Evolutionary conservation across 2,888 invertebrate genomes (phyloP).

Genomic region (Cacoxenus indagator): DNA sequence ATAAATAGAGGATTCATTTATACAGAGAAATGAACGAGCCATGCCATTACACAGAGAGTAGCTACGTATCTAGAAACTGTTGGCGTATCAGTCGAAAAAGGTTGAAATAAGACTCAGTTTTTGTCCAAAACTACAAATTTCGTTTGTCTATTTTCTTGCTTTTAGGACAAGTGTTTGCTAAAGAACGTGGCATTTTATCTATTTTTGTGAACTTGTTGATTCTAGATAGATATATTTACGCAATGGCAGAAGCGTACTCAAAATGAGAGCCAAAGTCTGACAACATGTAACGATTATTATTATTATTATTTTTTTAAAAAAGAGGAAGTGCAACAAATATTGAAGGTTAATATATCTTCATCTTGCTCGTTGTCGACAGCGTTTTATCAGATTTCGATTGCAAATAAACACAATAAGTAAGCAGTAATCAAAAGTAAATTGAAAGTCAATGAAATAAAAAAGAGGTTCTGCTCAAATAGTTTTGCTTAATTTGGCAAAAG

Average conservation of each 20-base stretch:
- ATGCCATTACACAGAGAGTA: slow-evolving; percentile 3
- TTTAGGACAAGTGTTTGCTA: background rate
- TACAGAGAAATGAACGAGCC: background rate
- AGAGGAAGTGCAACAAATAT: background rate
- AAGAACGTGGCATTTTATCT: slow-evolving; percentile 44
- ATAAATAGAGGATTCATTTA: background rate
- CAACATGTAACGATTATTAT: no score
- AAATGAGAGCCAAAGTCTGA: background rate
- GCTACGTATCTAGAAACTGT: background rate
- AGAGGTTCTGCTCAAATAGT: background rate
- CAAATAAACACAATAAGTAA: background rate
- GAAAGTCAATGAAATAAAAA: background rate
- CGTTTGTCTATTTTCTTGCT: slow-evolving; percentile 1
- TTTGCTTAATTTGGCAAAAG: slow-evolving; percentile 13
- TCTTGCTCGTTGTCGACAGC: background rate
- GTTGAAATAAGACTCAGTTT: slow-evolving; percentile 5
- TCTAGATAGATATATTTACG: slow-evolving; percentile 49
- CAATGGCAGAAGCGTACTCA: background rate
- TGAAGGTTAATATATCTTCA: slow-evolving; percentile 19
- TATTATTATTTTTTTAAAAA: no score
- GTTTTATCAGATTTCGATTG: background rate
- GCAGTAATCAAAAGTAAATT: background rate
- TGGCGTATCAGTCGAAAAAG: background rate
- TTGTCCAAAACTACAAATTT: background rate
- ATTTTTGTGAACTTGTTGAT: slow-evolving; percentile 56